A percentile compares a stretch with the other conserved stretches of the same genome.
These are phyloP conservation scores for Brachyopa scutellaris DNA, from an alignment of 2,888 invertebrate species.

Conservation along the genomic window DNA sequence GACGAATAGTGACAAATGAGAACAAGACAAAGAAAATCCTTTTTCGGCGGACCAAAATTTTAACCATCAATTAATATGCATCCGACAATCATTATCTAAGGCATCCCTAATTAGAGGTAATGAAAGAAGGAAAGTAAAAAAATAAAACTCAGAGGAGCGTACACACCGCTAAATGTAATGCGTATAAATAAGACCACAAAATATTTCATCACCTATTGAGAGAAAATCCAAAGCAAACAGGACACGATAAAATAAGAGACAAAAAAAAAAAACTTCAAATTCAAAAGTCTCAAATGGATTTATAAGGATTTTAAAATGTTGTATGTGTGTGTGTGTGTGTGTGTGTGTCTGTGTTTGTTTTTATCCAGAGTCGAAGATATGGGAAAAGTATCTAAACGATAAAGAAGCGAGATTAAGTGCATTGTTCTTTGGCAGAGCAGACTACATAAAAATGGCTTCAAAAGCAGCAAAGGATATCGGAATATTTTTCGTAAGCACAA, in stretches of 20 bases:
- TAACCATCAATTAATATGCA: constrained; percentile 32
- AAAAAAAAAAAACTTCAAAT: background rate
- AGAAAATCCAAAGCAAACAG: constrained; percentile 7
- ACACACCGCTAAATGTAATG: constrained; percentile 3
- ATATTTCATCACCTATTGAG: constrained; percentile 16
- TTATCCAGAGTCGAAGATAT: background rate
- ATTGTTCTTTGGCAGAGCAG: constrained; percentile 24
- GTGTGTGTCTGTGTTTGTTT: background rate
- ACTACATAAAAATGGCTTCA: background rate
- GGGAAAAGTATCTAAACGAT: constrained; percentile 23
- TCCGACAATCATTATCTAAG: constrained; percentile 5
- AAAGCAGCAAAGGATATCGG: constrained; percentile 17
- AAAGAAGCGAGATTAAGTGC: constrained; percentile 24
- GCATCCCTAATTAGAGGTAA: constrained; percentile 15
- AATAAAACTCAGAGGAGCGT: background rate
- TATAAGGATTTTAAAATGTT: constrained; percentile 1
- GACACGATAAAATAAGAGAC: background rate
- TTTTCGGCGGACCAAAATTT: background rate
- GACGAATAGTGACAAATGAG: background rate
- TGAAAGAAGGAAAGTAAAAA: background rate
- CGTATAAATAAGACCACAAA: constrained; percentile 13
- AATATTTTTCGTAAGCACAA: constrained; percentile 1
- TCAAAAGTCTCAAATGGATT: background rate
- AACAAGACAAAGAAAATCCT: background rate
- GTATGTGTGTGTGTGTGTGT: background rate